phyloP scores from a whole-genome alignment of 1,140 invertebrate species.

The Drosophila pallidifrons region DNA sequence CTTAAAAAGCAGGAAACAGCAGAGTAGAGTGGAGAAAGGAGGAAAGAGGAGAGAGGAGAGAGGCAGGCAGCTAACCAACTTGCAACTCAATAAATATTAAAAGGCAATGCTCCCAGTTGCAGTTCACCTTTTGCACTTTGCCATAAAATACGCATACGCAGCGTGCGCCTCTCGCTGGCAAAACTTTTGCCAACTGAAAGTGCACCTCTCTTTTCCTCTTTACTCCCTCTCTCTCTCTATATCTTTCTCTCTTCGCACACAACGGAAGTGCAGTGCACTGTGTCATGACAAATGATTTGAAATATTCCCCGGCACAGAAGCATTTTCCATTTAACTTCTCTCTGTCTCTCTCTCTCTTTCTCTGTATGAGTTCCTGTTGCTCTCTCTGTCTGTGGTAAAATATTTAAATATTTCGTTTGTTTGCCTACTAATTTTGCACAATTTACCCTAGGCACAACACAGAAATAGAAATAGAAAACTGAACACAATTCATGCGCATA shows the following conservation, averaged over 20 bases:
- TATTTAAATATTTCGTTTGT: conserved; percentile 63
- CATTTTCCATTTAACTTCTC: conserved; percentile 39
- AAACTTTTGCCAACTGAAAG: conserved; percentile 15
- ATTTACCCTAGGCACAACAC: conserved; percentile 28
- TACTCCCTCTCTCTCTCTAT: conserved; percentile 1
- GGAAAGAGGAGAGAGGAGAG: neutral
- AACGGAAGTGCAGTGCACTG: conserved; percentile 68
- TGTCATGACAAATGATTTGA: conserved; percentile 79
- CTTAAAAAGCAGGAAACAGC: conserved; percentile 31
- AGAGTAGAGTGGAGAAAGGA: neutral
- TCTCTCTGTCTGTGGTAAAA: conserved; percentile 37
- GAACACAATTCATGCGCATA: conserved; percentile 23
- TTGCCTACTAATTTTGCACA: conserved; percentile 63
- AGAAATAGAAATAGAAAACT: neutral
- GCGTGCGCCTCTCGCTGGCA: conserved; percentile 16
- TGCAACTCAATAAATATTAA: conserved; percentile 82
- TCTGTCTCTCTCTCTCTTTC: neutral
- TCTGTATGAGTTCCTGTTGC: too few relatives aligned
- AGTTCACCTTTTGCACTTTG: conserved; percentile 27
- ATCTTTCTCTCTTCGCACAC: conserved; percentile 18
- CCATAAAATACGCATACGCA: conserved; percentile 48
- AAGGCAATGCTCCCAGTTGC: conserved; percentile 62
- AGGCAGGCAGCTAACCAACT: conserved; percentile 15
- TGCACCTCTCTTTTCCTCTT: too few relatives aligned
- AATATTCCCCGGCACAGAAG: conserved; percentile 39